These are phyloP conservation scores for Promerops cafer DNA, from an alignment of 2,113 vertebrate genomes.

Conservation along the genomic window DNA sequence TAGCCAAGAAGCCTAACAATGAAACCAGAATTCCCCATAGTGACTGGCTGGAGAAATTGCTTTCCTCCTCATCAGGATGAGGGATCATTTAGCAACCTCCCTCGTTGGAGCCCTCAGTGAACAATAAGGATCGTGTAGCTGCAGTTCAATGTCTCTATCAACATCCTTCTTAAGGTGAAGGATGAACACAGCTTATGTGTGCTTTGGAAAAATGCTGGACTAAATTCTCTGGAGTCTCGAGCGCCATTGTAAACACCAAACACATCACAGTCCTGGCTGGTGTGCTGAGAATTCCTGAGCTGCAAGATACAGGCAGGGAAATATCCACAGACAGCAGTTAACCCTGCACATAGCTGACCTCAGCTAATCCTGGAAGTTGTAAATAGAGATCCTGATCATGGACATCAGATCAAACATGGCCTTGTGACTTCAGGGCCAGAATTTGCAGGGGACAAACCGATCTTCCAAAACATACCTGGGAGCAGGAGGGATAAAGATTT, in stretches of 20 bases:
- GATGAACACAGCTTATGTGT: neutral
- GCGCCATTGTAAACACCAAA: rapidly evolving
- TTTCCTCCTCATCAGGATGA: neutral
- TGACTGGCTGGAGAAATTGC: neutral
- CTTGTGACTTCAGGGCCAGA: neutral
- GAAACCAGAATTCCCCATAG: neutral
- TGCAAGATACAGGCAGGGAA: neutral
- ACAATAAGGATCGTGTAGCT: neutral
- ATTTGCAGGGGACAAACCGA: neutral
- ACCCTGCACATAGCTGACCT: neutral
- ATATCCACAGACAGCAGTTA: neutral
- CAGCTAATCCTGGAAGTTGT: neutral
- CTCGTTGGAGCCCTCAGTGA: neutral
- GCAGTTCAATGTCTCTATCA: neutral
- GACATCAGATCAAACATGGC: neutral
- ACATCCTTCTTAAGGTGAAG: neutral
- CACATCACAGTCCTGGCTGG: neutral
- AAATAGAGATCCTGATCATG: neutral
- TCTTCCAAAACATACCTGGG: neutral
- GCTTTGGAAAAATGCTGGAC: neutral
- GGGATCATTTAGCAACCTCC: neutral
- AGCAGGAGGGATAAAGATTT: neutral
- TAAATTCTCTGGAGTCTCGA: neutral
- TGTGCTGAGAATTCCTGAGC: neutral
- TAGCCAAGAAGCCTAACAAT: neutral